Conservation (phyloP, 1,140 invertebrate species). For the Microplitis mediator region DNA sequence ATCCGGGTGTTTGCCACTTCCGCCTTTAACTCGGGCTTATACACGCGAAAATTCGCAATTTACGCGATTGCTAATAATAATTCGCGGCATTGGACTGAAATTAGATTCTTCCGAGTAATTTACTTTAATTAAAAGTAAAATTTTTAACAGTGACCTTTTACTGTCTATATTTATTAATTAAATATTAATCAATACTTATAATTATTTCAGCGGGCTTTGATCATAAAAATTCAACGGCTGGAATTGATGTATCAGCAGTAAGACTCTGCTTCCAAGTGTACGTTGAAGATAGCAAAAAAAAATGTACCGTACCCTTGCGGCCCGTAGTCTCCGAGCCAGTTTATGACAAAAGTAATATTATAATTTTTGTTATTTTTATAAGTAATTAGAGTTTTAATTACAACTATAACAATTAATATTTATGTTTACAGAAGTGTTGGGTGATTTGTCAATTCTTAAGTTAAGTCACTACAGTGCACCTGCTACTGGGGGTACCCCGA, state of each 20-base stretch:
- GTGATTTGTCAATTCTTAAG: conserved; percentile 86
- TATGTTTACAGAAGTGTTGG: conserved; percentile 78
- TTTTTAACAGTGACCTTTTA: too few species aligned
- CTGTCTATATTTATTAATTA: too few species aligned
- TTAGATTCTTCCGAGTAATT: too few species aligned
- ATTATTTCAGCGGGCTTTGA: conserved; percentile 67
- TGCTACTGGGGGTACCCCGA: conserved; percentile 82
- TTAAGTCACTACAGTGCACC: conserved; percentile 81
- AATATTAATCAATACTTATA: too few species aligned
- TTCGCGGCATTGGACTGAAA: too few species aligned
- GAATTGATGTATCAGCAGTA: conserved; percentile 91
- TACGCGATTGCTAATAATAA: too few species aligned
- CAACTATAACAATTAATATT: conserved; percentile 25
- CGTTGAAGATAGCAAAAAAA: conserved; percentile 74
- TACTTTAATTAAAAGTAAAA: too few species aligned
- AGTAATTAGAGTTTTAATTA: not conserved
- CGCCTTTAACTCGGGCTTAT: too few species aligned
- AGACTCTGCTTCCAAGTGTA: conserved; percentile 94
- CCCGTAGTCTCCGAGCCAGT: conserved; percentile 87
- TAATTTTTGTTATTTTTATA: conserved; percentile 31
- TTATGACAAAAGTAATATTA: conserved; percentile 75
- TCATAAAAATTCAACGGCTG: conserved; percentile 75
- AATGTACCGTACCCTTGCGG: conserved; percentile 76
- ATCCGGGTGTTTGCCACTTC: too few species aligned
- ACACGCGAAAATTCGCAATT: too few species aligned